Conservation (phyloP, 2,113 vertebrate species). For the Telmatochromis brichardi region DNA sequence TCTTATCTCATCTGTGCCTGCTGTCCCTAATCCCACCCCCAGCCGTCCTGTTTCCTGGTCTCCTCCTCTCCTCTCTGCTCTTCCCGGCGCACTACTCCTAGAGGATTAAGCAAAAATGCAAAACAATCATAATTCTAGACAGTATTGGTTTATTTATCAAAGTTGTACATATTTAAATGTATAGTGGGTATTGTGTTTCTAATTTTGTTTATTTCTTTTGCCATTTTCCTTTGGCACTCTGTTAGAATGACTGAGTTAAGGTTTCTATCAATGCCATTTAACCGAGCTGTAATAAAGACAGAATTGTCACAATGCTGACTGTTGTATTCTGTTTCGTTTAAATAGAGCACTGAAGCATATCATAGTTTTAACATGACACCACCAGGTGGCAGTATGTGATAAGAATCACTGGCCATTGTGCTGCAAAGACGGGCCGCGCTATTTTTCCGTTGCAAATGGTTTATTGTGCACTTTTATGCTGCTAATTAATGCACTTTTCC, state of each 20-base stretch:
- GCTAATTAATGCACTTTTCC: background rate
- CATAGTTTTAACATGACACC: background rate
- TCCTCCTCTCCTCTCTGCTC: background rate
- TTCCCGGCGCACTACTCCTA: background rate
- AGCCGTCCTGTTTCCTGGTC: background rate
- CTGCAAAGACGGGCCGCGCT: accelerated
- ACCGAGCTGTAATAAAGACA: conserved; percentile 63
- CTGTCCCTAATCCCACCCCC: background rate
- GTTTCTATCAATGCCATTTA: conserved; percentile 68
- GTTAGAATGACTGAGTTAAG: conserved; percentile 54
- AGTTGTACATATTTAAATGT: conserved; percentile 91
- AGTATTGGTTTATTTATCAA: conserved; percentile 95
- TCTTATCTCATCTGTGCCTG: conserved; percentile 11
- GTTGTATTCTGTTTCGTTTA: background rate
- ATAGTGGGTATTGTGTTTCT: conserved; percentile 78
- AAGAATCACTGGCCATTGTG: background rate
- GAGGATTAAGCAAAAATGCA: conserved; percentile 36
- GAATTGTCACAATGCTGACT: background rate
- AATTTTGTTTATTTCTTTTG: conserved; percentile 74
- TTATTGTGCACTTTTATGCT: background rate
- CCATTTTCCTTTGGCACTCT: conserved; percentile 57
- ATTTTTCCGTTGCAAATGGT: too few relatives aligned
- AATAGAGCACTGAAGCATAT: background rate
- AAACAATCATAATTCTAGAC: conserved; percentile 59
- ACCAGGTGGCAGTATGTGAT: conserved; percentile 45